Conservation (phyloP, 2,113 vertebrate genomes). For the Bubo scandiacus region DNA sequence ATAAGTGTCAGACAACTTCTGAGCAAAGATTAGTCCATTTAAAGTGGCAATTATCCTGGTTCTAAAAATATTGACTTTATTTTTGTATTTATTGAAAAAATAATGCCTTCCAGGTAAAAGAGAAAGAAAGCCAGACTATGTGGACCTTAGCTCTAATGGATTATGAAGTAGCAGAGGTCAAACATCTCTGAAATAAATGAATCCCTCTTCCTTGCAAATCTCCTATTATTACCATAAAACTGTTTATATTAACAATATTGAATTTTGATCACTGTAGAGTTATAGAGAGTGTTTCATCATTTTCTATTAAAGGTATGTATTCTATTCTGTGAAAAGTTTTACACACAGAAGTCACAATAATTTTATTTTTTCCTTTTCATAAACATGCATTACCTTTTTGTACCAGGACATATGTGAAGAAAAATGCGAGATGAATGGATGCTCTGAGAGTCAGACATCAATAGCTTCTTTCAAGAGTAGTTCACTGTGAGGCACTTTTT, state of each 20-base stretch:
- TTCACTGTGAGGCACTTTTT: background rate
- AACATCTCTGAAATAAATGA: background rate
- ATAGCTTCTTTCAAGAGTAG: background rate
- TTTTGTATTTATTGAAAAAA: constrained; percentile 37
- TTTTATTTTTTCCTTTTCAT: background rate
- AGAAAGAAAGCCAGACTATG: background rate
- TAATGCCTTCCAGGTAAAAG: constrained; percentile 17
- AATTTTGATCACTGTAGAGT: background rate
- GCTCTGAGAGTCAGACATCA: background rate
- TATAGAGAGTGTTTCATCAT: background rate
- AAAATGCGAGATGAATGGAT: background rate
- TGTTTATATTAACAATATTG: background rate
- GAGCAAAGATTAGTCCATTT: constrained; percentile 20
- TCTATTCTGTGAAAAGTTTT: background rate
- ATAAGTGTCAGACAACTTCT: constrained; percentile 27
- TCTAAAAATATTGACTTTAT: constrained; percentile 63
- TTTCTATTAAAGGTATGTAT: background rate
- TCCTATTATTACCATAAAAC: background rate
- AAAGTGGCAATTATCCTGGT: constrained; percentile 18
- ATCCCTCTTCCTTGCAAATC: background rate
- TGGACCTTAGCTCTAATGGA: background rate
- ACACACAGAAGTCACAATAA: background rate
- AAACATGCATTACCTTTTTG: background rate
- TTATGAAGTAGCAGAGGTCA: constrained; percentile 27
- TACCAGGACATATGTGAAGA: background rate